Conservation (phyloP, 2,888 invertebrate genomes). For the Drosophila acutilabella region DNA sequence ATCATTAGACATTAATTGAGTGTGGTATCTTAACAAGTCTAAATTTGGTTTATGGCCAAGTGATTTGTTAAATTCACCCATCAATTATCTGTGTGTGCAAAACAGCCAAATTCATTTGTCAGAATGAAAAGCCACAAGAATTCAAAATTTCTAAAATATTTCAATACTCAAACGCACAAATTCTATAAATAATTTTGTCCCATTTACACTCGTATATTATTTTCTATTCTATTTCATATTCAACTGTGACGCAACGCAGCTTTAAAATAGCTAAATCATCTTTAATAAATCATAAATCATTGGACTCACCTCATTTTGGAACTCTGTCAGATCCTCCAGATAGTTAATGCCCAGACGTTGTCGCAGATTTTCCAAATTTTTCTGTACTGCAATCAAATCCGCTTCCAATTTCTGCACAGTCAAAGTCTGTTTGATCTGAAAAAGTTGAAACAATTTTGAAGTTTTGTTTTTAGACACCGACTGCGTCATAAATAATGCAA, state of each 20-base stretch:
- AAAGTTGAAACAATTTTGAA: conserved; percentile 11
- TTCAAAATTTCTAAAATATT: conserved; percentile 30
- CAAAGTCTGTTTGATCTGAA: conserved; percentile 82
- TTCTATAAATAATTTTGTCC: conserved; percentile 66
- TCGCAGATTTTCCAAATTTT: conserved; percentile 80
- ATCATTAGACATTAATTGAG: conserved; percentile 35
- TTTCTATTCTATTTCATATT: conserved; percentile 10
- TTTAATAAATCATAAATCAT: background rate
- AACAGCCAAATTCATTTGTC: conserved; percentile 28
- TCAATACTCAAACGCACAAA: conserved; percentile 48
- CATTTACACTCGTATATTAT: conserved; percentile 31
- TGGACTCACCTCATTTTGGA: conserved; percentile 82
- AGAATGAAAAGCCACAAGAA: conserved; percentile 20
- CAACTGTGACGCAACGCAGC: conserved; percentile 27
- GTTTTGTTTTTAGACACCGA: conserved; percentile 1
- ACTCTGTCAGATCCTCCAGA: conserved; percentile 83
- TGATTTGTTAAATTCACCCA: conserved; percentile 35
- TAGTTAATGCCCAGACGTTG: conserved; percentile 82
- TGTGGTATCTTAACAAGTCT: conserved; percentile 32
- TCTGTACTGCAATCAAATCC: conserved; percentile 78
- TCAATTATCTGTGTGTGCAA: conserved; percentile 29
- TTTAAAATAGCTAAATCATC: conserved; percentile 7
- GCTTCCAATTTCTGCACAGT: conserved; percentile 77
- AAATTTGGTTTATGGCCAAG: conserved; percentile 15
- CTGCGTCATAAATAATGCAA: conserved; percentile 41